These are phyloP conservation scores for Microctenopoma lineatum DNA, from an alignment of 2,797 vertebrate species.

Conservation along the genomic window DNA sequence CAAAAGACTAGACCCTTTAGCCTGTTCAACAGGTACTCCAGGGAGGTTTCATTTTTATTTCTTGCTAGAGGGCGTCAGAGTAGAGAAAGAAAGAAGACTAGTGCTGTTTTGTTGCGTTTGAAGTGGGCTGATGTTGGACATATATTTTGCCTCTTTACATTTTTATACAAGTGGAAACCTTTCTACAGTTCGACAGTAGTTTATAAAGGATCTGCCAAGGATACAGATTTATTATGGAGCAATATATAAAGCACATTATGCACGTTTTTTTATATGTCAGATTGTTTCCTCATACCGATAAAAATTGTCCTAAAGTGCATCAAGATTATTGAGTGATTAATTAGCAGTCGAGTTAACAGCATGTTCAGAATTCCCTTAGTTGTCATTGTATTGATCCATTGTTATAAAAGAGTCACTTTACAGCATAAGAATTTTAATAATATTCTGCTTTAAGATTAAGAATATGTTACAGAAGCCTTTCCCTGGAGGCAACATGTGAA, in stretches of 20 bases:
- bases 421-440: not conserved
- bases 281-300: not conserved
- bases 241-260: not conserved
- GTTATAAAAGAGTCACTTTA: not conserved
- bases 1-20: constrained; percentile 46
- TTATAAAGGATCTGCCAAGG: not conserved
- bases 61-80: constrained; percentile 39
- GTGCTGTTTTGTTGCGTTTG: not conserved
- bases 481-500: not conserved
- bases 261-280: not conserved
- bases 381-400: not conserved
- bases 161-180: not conserved
- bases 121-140: constrained; percentile 9
- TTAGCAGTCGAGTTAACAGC: not conserved
- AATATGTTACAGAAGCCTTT: not conserved
- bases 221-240: not conserved
- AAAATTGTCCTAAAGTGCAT: not conserved
- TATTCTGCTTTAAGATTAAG: not conserved
- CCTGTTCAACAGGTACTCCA: constrained; percentile 35
- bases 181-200: not conserved
- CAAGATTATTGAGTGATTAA: not conserved
- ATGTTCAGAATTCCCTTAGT: not conserved
- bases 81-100: constrained; percentile 34
- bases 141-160: not conserved
- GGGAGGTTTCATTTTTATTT: constrained; percentile 50